phyloP scores from a whole-genome alignment of 1,140 invertebrate genomes.

The Neoseiulus cucumeris region DNA sequence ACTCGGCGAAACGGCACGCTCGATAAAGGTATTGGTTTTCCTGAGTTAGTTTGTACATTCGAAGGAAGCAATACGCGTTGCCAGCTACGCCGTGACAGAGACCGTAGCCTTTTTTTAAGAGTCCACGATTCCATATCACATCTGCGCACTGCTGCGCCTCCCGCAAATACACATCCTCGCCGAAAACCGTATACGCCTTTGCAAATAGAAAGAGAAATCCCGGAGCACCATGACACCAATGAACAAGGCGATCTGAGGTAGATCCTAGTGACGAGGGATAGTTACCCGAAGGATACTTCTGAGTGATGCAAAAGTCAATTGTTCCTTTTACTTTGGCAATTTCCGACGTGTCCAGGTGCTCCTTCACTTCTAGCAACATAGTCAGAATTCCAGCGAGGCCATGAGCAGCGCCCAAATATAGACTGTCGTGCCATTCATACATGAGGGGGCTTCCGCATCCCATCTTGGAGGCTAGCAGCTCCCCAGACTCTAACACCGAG shows the following conservation, averaged over 20 bases:
- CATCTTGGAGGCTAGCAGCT: constrained; percentile 29
- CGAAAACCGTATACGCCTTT: constrained; percentile 49
- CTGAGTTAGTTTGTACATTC: constrained; percentile 53
- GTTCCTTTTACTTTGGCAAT: constrained; percentile 36
- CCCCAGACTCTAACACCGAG: constrained; percentile 44
- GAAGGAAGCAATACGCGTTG: constrained; percentile 69
- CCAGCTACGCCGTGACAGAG: constrained; percentile 79
- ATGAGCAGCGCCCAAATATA: constrained; percentile 71
- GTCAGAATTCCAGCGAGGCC: constrained; percentile 65
- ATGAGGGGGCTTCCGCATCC: constrained; percentile 40
- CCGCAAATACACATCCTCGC: constrained; percentile 48
- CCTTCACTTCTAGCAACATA: constrained; percentile 44
- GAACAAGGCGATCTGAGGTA: constrained; percentile 53
- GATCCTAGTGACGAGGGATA: constrained; percentile 51
- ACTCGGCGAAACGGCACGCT: constrained; percentile 58
- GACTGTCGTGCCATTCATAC: constrained; percentile 60
- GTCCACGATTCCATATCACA: constrained; percentile 58
- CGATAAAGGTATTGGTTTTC: constrained; percentile 48
- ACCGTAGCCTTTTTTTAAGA: constrained; percentile 72
- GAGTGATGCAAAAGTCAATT: constrained; percentile 40
- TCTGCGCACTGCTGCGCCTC: constrained; percentile 48
- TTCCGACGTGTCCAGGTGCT: constrained; percentile 35
- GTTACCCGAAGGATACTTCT: constrained; percentile 52
- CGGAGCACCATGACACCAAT: constrained; percentile 89
- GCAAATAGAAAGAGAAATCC: constrained; percentile 56